Evolutionary conservation across 2,888 invertebrate species (phyloP).

Genomic region (Conus canariensis): DNA sequence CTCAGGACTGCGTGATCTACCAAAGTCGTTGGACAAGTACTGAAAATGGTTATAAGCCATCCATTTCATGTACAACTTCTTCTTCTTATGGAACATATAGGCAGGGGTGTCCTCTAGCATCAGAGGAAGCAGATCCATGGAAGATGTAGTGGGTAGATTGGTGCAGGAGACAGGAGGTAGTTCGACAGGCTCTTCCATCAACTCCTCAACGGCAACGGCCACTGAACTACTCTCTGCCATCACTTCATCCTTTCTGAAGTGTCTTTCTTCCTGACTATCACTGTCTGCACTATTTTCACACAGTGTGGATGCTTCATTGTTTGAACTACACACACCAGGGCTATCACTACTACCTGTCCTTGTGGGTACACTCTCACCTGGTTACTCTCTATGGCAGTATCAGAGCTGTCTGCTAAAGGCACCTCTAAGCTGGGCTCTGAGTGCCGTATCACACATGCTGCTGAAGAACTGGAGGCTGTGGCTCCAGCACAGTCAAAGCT

Average conservation of each 20-base stretch:
- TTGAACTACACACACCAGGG: constrained; percentile 38
- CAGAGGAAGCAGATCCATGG: not conserved
- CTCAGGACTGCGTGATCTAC: constrained; percentile 46
- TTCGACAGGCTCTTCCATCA: constrained; percentile 48
- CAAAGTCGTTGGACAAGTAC: constrained; percentile 84
- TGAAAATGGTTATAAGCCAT: constrained; percentile 24
- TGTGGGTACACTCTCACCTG: not conserved
- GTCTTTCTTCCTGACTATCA: not conserved
- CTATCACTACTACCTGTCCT: constrained; percentile 6
- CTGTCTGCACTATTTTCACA: constrained; percentile 50
- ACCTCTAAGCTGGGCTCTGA: not conserved
- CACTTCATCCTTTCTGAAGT: constrained; percentile 19
- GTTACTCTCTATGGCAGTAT: constrained; percentile 18
- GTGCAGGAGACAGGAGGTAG: constrained; percentile 18
- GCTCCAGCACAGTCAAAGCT: not conserved
- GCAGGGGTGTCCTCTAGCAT: not conserved
- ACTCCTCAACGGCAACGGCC: constrained; percentile 43
- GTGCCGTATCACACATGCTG: constrained; percentile 4
- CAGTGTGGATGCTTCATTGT: constrained; percentile 36
- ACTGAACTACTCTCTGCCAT: constrained; percentile 34
- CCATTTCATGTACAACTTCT: constrained; percentile 28
- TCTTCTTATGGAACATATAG: constrained; percentile 36
- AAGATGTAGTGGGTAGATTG: constrained; percentile 29
- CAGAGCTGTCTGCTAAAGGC: not conserved
- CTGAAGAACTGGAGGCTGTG: not conserved